These are phyloP conservation scores for Lithophane leautieri DNA, from an alignment of 2,888 invertebrate species.

Conservation along the genomic window DNA sequence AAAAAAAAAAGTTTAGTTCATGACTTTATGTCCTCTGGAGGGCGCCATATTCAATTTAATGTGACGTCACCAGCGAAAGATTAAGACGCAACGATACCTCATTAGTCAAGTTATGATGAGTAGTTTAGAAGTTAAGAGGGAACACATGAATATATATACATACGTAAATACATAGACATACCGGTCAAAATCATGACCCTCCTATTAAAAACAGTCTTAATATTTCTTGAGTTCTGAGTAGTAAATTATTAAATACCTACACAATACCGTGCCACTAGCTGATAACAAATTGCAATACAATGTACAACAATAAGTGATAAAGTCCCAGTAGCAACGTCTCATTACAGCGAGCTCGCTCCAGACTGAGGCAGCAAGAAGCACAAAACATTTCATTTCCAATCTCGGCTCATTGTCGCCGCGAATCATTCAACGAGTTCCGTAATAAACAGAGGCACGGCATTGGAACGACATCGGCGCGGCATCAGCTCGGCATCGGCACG, in stretches of 20 bases:
- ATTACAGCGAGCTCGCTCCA: constrained; percentile 29
- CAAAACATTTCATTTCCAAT: constrained; percentile 64
- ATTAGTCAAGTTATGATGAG: too few relatives aligned
- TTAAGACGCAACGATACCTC: too few relatives aligned
- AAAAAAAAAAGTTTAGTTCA: too few relatives aligned
- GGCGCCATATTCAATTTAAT: too few relatives aligned
- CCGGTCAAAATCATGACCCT: too few relatives aligned
- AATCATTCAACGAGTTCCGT: constrained; percentile 62
- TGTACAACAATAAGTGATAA: constrained; percentile 33
- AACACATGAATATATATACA: too few relatives aligned
- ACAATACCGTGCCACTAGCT: background rate
- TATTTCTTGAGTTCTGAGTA: background rate
- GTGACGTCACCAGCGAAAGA: too few relatives aligned
- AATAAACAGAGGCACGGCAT: constrained; percentile 49
- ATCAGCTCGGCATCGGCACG: background rate
- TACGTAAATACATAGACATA: too few relatives aligned
- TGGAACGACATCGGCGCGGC: constrained; percentile 16
- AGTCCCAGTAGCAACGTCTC: constrained; percentile 19
- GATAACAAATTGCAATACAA: constrained; percentile 24
- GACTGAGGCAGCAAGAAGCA: constrained; percentile 50
- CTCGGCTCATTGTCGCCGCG: constrained; percentile 56
- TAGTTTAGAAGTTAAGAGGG: too few relatives aligned
- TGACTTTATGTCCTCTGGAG: too few relatives aligned
- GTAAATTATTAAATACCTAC: background rate
- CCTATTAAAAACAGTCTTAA: too few relatives aligned